A percentile compares a stretch with the other conserved stretches of the same genome.
Evolutionary conservation across 2,888 invertebrate genomes (phyloP).

Genomic region (Cataglyphis altisquamis): DNA sequence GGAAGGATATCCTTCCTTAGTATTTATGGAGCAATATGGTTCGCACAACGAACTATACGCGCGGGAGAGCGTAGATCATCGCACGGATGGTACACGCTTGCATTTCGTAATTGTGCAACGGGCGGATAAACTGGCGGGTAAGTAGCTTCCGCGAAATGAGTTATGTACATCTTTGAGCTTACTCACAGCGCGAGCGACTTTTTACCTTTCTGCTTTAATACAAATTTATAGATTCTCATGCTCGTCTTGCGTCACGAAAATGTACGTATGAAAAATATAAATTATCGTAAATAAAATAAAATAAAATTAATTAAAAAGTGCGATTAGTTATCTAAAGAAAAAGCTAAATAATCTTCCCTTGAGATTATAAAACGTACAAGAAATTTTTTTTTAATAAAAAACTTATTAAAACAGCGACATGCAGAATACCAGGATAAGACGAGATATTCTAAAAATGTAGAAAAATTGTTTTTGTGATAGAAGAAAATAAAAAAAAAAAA

Average conservation of each 20-base stretch:
- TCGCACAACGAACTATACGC: constrained; percentile 65
- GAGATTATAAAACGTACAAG: background rate
- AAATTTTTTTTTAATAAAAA: background rate
- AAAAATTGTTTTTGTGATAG: constrained; percentile 23
- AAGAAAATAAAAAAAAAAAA: constrained; percentile 6
- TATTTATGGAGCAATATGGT: constrained; percentile 66
- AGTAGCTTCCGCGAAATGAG: constrained; percentile 53
- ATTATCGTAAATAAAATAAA: constrained; percentile 28
- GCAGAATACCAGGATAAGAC: background rate
- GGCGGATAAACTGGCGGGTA: constrained; percentile 53
- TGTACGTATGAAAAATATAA: constrained; percentile 28
- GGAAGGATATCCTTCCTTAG: constrained; percentile 57
- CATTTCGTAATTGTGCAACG: constrained; percentile 55
- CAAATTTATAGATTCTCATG: constrained; percentile 41
- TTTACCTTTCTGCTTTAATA: constrained; percentile 37
- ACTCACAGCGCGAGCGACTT: constrained; percentile 39
- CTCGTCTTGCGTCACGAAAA: background rate
- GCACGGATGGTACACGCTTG: constrained; percentile 58
- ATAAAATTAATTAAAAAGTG: background rate
- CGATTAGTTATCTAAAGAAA: background rate
- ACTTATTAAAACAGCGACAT: background rate
- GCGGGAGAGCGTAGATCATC: constrained; percentile 63
- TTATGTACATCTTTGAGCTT: constrained; percentile 54
- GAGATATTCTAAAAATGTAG: background rate
- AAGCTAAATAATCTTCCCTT: background rate